Percentiles rank a stretch among this genome's conserved stretches.
Conservation (phyloP, 2,797 vertebrate genomes). For the Aselliscus stoliczkanus region DNA sequence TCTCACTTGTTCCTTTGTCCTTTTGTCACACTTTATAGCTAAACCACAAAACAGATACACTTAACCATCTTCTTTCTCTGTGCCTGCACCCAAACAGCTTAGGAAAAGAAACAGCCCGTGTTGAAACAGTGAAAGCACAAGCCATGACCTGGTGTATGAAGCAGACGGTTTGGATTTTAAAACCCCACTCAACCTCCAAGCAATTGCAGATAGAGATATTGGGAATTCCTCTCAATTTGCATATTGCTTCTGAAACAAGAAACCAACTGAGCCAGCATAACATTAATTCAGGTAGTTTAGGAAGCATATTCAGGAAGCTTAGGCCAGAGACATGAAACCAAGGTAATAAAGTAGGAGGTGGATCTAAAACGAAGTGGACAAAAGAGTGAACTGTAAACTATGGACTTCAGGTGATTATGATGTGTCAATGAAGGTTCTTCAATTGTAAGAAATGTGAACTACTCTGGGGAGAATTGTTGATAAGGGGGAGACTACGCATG, state of each 20-base stretch:
- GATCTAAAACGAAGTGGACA: neutral
- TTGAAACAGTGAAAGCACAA: neutral
- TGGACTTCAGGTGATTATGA: neutral
- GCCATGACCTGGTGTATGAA: neutral
- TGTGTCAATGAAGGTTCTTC: neutral
- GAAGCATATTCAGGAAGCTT: neutral
- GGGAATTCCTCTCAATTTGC: neutral
- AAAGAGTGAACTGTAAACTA: neutral
- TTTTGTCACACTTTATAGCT: neutral
- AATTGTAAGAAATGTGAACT: neutral
- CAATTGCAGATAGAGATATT: neutral
- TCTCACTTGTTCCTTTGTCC: neutral
- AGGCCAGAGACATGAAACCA: neutral
- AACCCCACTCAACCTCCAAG: neutral
- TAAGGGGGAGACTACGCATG: neutral
- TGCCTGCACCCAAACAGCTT: neutral
- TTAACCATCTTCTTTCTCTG: neutral
- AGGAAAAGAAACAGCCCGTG: neutral
- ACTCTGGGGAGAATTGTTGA: neutral
- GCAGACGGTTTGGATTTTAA: neutral
- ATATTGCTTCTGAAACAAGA: neutral
- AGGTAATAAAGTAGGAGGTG: neutral
- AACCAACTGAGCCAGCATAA: neutral
- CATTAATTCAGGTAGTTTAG: neutral
- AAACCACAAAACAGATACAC: neutral